These are phyloP conservation scores for Crotalus helleri DNA, from an alignment of 2,113 vertebrate species.

Conservation along the genomic window DNA sequence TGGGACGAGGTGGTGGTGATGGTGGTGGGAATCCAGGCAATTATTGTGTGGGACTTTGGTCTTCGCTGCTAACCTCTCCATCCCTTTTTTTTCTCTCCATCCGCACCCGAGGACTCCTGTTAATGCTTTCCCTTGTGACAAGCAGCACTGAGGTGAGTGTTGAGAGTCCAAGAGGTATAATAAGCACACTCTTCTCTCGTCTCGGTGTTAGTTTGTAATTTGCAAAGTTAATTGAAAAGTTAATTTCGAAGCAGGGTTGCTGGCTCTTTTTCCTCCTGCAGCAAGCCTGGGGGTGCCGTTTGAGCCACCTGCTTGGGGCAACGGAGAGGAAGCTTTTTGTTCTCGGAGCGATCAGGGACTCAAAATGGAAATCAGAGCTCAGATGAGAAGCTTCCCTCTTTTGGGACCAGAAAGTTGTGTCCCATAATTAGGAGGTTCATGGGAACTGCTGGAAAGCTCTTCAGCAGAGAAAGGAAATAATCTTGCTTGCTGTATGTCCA, in stretches of 20 bases:
- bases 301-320: not conserved
- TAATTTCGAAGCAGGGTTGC: not conserved
- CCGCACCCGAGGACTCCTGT: conserved; percentile 5
- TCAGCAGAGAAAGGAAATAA: not conserved
- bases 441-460: not conserved
- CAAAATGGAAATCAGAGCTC: not conserved
- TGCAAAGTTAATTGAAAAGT: not conserved
- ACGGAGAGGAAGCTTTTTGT: not conserved
- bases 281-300: not conserved
- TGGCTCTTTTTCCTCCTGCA: not conserved
- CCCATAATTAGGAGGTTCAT: not conserved
- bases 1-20: not conserved
- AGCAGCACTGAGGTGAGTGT: not conserved
- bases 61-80: not conserved
- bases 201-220: not conserved
- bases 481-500: not conserved
- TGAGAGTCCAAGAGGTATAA: too few relatives aligned
- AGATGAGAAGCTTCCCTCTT: not conserved
- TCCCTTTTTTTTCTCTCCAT: not conserved
- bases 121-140: not conserved
- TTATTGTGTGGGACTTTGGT: not conserved
- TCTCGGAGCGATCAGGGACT: not conserved
- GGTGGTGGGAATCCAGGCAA: not conserved
- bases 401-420: not conserved
- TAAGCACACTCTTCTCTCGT: not conserved